Base-by-base conservation (phyloP, 2,888 invertebrate species). In the Hecatera dysodea region DNA sequence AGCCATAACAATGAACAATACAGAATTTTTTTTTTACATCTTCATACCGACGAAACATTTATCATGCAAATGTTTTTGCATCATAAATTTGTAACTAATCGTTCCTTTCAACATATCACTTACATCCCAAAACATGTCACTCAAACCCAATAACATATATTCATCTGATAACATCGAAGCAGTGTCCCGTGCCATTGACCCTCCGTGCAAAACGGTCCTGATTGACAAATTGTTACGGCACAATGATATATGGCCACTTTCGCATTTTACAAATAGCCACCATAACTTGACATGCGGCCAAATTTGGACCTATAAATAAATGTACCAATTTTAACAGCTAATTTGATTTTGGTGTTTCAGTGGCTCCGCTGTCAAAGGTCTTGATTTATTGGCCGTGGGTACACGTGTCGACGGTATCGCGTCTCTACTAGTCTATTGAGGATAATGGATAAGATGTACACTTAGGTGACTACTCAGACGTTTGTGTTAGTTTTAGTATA, bases 151-250 rank as follows among this genome's bases (percentile, higher is more conserved):
- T 69, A 52, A 75, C 57, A 33, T 52, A 33, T 52, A 78, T 74
- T 59, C 67, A 65, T 63, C 46, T 46, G 75, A 72, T 67, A 75
- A 53, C 59, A 81, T 67, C 67, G 0, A 71, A 80, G 72, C 68
- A 33, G 67, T 64, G 6, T 55, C 67, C 69, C 55, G 55, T 72
- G 52, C 60, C 67, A 68, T 56, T 71, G 73, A 69, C 46, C 60
- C 61, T 59, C 48, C 53, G 53, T 50, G 39, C 64, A 67, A 75
- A 72, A 62, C 55, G 60, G 33, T 65, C 44, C 61, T 59, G 72
- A 81, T 78, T 84, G 88, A 87, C 86, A 88, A 85, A 88, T 88
- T 78, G 75, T 84, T 79, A 68, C 52, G 73, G 75, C 79, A 72
- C 73, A 65, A 74, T 84, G 86, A 87, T 83, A 75, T 74, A 87